Conservation (phyloP, 2,797 vertebrate species). For the Coilia nasus region DNA sequence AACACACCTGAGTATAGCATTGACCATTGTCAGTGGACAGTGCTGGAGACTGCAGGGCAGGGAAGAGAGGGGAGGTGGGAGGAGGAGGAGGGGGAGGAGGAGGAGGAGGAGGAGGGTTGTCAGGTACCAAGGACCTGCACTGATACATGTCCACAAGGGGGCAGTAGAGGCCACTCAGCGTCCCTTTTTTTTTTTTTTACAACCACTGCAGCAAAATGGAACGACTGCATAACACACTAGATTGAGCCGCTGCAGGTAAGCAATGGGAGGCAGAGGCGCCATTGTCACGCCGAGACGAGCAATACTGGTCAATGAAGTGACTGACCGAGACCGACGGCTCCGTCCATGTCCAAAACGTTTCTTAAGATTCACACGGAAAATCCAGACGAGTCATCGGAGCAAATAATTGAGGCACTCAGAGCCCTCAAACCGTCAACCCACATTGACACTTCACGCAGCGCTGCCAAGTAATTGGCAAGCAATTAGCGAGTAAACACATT, state of each 20-base stretch:
- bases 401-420: conserved; percentile 75
- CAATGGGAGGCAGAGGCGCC: background rate
- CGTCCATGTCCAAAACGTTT: conserved; percentile 11
- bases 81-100: background rate
- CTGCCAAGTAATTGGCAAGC: conserved; percentile 75
- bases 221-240: conserved; percentile 25
- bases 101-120: background rate
- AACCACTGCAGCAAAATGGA: conserved; percentile 43
- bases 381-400: conserved; percentile 70
- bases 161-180: conserved; percentile 57
- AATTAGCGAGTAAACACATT: conserved; percentile 75
- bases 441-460: conserved; percentile 63
- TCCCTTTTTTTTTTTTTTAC: conserved; percentile 31
- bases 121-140: conserved; percentile 46
- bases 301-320: background rate
- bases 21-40: background rate
- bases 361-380: background rate
- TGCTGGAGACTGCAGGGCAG: background rate
- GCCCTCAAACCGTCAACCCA: conserved; percentile 65
- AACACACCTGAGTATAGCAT: background rate
- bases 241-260: background rate
- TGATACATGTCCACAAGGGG: conserved; percentile 67
- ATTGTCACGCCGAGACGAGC: background rate
- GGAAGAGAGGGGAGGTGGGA: background rate
- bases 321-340: background rate